Conservation (phyloP, 2,797 vertebrate species). For the Nyctibius grandis region DNA sequence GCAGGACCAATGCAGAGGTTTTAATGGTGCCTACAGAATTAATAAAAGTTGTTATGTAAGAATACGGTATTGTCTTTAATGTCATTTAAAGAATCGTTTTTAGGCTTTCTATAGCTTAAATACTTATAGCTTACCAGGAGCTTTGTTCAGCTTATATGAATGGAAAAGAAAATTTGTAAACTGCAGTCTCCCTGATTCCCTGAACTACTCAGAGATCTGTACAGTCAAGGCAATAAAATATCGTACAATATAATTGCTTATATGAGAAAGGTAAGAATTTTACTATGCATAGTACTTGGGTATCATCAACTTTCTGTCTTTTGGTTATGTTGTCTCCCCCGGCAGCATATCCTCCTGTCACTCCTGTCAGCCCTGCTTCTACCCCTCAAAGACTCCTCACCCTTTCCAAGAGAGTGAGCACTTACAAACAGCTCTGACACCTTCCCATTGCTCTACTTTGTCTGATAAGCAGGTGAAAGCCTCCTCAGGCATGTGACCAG, state of each 20-base stretch:
- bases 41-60: conserved; percentile 1
- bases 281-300: background rate
- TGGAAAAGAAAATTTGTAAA: conserved; percentile 34
- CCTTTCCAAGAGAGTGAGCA: background rate
- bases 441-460: background rate
- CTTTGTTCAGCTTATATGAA: conserved; percentile 34
- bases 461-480: conserved; percentile 2
- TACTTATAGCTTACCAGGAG: conserved; percentile 11
- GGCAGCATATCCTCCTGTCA: background rate
- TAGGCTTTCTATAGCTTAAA: conserved; percentile 39
- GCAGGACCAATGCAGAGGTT: background rate
- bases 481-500: background rate
- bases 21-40: background rate
- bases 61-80: conserved; percentile 5
- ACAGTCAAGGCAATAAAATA: conserved; percentile 43
- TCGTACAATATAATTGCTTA: background rate
- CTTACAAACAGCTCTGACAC: background rate
- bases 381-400: background rate
- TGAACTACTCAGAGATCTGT: conserved; percentile 27
- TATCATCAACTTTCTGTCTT: background rate
- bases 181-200: conserved; percentile 27
- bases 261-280: background rate
- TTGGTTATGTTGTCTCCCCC: background rate
- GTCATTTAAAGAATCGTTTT: background rate
- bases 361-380: background rate